Evolutionary conservation across 2,888 invertebrate species (phyloP).

Genomic region (Diarsia rubi): DNA sequence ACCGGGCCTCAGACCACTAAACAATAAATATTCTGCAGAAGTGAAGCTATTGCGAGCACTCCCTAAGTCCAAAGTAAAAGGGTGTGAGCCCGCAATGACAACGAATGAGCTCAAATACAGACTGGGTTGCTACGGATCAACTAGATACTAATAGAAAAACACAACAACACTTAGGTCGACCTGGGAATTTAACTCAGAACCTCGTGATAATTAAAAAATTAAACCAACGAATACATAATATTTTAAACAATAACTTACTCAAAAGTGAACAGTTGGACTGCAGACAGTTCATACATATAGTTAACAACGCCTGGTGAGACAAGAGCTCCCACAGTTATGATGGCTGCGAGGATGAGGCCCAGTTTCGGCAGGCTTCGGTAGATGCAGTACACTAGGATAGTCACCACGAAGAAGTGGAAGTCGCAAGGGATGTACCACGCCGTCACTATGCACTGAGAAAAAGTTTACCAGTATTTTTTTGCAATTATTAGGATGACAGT

Average conservation of each 20-base stretch:
- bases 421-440: slow-evolving; percentile 94
- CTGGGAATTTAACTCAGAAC: background rate
- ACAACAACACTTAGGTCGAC: background rate
- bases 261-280: slow-evolving; percentile 90
- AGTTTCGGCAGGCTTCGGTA: slow-evolving; percentile 81
- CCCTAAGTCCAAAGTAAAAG: background rate
- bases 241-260: slow-evolving; percentile 82
- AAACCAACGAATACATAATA: background rate
- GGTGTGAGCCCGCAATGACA: background rate
- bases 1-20: too few relatives aligned
- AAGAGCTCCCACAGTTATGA: slow-evolving; percentile 83
- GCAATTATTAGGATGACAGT: too few relatives aligned
- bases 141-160: background rate
- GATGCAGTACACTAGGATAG: slow-evolving; percentile 86
- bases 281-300: slow-evolving; percentile 85
- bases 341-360: slow-evolving; percentile 79
- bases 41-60: too few relatives aligned
- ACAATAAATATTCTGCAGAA: background rate
- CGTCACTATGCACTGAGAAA: slow-evolving; percentile 92
- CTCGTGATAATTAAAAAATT: background rate
- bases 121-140: background rate
- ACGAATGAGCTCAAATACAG: background rate
- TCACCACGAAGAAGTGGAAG: slow-evolving; percentile 92
- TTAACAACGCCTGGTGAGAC: slow-evolving; percentile 89
- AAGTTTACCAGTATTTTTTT: background rate